phyloP scores from a whole-genome alignment of 2,113 vertebrate species.

The Onychorhynchus coronatus region DNA sequence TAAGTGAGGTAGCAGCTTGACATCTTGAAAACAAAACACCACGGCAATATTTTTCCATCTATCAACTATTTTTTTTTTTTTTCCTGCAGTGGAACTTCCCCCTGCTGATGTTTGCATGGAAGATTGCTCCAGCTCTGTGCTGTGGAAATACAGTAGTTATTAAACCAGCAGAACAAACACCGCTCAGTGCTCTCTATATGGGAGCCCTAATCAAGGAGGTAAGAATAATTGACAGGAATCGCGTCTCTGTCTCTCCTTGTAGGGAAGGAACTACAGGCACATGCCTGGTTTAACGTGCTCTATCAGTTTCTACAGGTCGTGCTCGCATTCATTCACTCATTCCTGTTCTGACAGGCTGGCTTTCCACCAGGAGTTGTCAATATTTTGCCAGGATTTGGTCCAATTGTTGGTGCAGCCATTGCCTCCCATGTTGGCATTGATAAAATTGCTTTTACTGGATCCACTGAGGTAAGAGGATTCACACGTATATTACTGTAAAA shows the following conservation, averaged over 20 bases:
- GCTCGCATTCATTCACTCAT: slow-evolving; percentile 71
- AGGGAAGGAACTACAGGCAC: neutral
- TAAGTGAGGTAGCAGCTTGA: slow-evolving; percentile 66
- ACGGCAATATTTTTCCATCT: slow-evolving; percentile 53
- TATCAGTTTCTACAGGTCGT: slow-evolving; percentile 72
- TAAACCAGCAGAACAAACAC: slow-evolving; percentile 96
- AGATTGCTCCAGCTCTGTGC: slow-evolving; percentile 93
- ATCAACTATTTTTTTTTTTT: slow-evolving; percentile 52
- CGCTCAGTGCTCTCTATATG: slow-evolving; percentile 94
- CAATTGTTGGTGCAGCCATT: slow-evolving; percentile 92
- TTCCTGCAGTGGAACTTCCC: slow-evolving; percentile 96
- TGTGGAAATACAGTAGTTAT: slow-evolving; percentile 96
- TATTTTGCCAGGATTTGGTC: slow-evolving; percentile 97
- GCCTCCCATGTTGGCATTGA: slow-evolving; percentile 93
- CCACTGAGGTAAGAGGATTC: slow-evolving; percentile 87
- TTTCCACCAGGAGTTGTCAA: slow-evolving; percentile 99
- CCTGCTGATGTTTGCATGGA: slow-evolving; percentile 98
- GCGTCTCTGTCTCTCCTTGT: neutral
- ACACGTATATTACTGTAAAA: neutral
- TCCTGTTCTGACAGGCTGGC: slow-evolving; percentile 89
- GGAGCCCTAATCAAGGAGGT: slow-evolving; percentile 96
- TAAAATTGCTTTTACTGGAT: slow-evolving; percentile 98
- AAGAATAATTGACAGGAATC: slow-evolving; percentile 39
- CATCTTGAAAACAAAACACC: slow-evolving; percentile 63
- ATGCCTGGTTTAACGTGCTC: slow-evolving; percentile 44